phyloP scores from a whole-genome alignment of 2,888 invertebrate species.

The Litoditis marina region DNA sequence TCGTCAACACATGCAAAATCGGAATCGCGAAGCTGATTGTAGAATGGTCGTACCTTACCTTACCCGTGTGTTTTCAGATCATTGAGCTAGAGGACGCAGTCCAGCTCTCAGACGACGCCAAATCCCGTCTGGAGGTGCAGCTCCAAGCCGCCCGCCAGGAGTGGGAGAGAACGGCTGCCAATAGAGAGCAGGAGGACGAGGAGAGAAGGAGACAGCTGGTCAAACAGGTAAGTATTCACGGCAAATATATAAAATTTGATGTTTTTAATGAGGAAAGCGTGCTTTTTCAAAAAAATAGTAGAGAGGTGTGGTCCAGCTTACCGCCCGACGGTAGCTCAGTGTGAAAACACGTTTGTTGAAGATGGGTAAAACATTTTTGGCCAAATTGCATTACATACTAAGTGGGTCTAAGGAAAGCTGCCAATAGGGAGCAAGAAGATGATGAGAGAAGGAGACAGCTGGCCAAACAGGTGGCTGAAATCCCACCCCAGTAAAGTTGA shows the following conservation, averaged over 20 bases:
- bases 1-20: no score
- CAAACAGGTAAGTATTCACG: conserved; percentile 76
- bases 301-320: no score
- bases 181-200: conserved; percentile 90
- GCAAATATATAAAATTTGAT: background rate
- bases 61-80: conserved; percentile 76
- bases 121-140: conserved; percentile 74
- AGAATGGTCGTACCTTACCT: no score
- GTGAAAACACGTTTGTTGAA: no score
- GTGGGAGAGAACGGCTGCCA: conserved; percentile 84
- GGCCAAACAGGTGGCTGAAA: conserved; percentile 77
- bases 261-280: background rate
- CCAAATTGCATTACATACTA: no score
- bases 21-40: no score
- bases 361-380: no score
- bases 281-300: no score
- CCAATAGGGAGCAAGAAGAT: conserved; percentile 86
- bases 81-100: conserved; percentile 92
- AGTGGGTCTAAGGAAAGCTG: conserved; percentile 82
- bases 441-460: conserved; percentile 87
- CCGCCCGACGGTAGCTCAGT: no score
- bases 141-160: conserved; percentile 76
- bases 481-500: no score
- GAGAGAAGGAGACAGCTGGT: conserved; percentile 83
- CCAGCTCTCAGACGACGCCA: conserved; percentile 92